Evolutionary conservation across 2,113 vertebrate species (phyloP).

Genomic region (Camelus bactrianus): DNA sequence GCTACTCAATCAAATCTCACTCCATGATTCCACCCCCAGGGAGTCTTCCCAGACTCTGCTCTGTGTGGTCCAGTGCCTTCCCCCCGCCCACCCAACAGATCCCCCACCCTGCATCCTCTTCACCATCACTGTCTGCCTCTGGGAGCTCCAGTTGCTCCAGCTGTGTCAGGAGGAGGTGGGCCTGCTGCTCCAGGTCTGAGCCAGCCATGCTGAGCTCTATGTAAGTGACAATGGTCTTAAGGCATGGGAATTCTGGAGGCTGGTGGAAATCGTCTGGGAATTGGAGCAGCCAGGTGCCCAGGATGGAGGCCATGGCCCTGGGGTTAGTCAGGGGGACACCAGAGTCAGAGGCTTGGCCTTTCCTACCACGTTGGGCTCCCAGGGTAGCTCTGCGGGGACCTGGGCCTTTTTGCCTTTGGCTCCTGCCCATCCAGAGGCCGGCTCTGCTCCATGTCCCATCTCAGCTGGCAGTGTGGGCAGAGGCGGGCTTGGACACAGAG

Average conservation of each 20-base stretch:
- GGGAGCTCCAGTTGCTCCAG: slow-evolving; percentile 91
- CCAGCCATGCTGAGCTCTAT: slow-evolving; percentile 91
- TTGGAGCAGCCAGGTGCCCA: slow-evolving; percentile 94
- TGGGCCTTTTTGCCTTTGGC: neutral
- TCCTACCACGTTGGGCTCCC: neutral
- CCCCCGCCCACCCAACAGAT: no score
- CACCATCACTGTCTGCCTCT: slow-evolving; percentile 90
- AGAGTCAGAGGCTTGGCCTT: neutral
- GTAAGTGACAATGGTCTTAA: slow-evolving; percentile 91
- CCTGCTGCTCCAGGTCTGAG: slow-evolving; percentile 92
- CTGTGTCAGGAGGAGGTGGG: slow-evolving; percentile 91
- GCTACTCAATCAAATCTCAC: neutral
- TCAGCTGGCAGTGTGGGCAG: no score
- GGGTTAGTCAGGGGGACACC: neutral
- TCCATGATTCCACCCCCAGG: no score
- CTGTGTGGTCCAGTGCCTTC: no score
- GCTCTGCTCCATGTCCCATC: no score
- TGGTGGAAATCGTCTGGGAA: slow-evolving; percentile 94
- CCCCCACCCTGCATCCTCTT: neutral
- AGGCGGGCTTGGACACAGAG: neutral
- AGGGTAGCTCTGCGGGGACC: neutral
- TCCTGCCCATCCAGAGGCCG: neutral
- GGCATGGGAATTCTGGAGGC: slow-evolving; percentile 90
- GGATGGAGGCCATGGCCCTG: slow-evolving; percentile 93
- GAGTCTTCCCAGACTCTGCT: no score